Evolutionary conservation across 2,797 vertebrate genomes (phyloP).

Genomic region (Poeciliopsis gracilis): DNA sequence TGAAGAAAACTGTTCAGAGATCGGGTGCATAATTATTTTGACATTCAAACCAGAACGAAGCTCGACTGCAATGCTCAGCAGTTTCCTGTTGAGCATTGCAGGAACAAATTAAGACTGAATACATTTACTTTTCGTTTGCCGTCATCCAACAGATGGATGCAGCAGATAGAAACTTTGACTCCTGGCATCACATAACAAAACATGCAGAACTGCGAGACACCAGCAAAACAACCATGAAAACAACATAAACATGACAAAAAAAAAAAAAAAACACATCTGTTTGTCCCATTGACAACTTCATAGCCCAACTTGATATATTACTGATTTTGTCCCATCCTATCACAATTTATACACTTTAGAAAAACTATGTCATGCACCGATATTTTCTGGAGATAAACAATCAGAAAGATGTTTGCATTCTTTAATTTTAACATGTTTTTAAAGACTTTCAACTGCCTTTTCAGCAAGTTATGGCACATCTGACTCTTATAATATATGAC

Average conservation of each 20-base stretch:
- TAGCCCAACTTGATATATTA: background rate
- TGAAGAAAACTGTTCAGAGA: constrained; percentile 10
- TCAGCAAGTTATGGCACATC: background rate
- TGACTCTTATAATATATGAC: background rate
- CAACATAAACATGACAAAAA: background rate
- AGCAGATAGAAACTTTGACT: constrained; percentile 27
- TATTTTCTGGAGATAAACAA: background rate
- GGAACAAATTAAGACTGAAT: constrained; percentile 29
- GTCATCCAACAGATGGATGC: constrained; percentile 16
- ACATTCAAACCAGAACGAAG: constrained; percentile 42
- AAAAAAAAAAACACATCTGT: background rate
- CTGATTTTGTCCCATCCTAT: background rate
- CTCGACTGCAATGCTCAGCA: constrained; percentile 38
- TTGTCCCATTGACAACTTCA: background rate
- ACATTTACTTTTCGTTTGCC: background rate
- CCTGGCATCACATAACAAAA: constrained; percentile 28
- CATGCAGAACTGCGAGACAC: background rate
- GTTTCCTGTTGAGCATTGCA: no score
- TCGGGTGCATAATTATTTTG: constrained; percentile 23
- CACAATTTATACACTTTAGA: background rate
- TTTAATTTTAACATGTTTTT: background rate
- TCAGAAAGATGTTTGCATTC: background rate
- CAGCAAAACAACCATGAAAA: background rate
- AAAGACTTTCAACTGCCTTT: background rate
- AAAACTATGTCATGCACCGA: background rate